Base-by-base conservation (phyloP, 1,140 invertebrate species). In the Orius insidiosus region DNA sequence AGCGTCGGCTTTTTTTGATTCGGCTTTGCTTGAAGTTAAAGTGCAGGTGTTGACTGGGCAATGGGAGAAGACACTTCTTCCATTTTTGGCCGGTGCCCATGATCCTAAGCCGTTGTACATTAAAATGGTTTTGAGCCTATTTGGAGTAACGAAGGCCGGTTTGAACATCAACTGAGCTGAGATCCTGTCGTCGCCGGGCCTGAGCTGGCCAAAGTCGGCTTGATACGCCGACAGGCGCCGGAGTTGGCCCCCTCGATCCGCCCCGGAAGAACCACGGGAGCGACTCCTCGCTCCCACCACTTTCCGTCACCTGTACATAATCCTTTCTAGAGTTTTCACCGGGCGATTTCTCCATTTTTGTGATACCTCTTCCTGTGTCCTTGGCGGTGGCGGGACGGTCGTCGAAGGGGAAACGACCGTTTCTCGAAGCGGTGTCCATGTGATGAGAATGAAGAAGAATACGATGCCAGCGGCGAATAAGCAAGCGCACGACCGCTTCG, bases 21-120 rank as follows among this genome's bases (percentile, higher is more conserved):
- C 75, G 32, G 76, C 72, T 3, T 78, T 67, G 54, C 78, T 73
- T 1, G 74, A 70, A 1, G 80, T 83, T 10, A 93, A 64, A 2
- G 69, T 68, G 58, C 89, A 94, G 0, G 81, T 72, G 56, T 75
- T 75, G 1, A 85, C 77, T 0, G 80, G 80, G 55, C 80, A 85
- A 35, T 71, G 63, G 40, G 66, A 60, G 48, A 75, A 69, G 19
- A 72, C 62, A 59, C 87, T 86, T 2, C 74, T 66, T 1, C 73
- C 70, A 4, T 71, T 60, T 52, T 75, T 76, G 5, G 83, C 73
- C 13, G 14, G 48, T 8, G 58, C 60, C 81, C 82, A 85, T 0
- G 78, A 75, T 1, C 76, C 72, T 53, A 87, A 67, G 0, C 86
- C 85, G 54, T 88, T 87, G 39, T 79, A 82, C 2, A 90, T 63